Evolutionary conservation across 2,113 vertebrate species (phyloP).

Genomic region (Strix aluco): DNA sequence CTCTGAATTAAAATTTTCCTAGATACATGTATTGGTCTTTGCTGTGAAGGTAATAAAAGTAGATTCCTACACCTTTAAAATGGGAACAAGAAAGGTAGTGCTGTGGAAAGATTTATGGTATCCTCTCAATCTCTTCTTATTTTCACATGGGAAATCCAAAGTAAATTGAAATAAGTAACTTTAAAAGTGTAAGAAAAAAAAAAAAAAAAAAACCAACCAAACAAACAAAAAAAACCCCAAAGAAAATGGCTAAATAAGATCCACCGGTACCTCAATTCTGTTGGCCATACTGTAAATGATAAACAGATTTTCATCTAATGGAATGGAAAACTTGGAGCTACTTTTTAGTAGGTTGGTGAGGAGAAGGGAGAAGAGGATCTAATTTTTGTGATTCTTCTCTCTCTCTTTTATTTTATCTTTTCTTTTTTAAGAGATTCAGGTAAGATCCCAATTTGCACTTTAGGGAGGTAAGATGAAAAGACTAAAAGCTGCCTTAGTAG

Average conservation of each 20-base stretch:
- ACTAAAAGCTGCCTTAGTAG: not conserved
- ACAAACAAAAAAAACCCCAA: not conserved
- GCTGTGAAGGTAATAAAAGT: not conserved
- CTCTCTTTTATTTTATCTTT: not conserved
- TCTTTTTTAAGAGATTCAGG: not conserved
- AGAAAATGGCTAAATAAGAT: not conserved
- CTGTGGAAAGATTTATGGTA: not conserved
- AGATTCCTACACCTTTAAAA: not conserved
- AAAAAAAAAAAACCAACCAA: too few species aligned
- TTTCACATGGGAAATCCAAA: not conserved
- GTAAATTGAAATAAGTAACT: not conserved
- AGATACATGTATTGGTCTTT: not conserved
- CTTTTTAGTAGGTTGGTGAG: not conserved
- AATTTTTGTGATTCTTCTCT: not conserved
- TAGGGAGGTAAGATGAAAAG: slow-evolving; percentile 20
- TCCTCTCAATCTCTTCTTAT: not conserved
- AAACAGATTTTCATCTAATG: not conserved
- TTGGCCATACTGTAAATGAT: not conserved
- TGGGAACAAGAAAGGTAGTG: not conserved
- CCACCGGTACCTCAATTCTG: not conserved
- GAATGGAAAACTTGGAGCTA: not conserved
- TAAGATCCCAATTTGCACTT: slow-evolving; percentile 21
- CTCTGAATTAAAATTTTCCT: not conserved
- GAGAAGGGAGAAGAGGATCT: not conserved
- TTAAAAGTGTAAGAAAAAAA: not conserved